phyloP scores from a whole-genome alignment of 2,113 vertebrate genomes.

The Laticauda laticaudata region DNA sequence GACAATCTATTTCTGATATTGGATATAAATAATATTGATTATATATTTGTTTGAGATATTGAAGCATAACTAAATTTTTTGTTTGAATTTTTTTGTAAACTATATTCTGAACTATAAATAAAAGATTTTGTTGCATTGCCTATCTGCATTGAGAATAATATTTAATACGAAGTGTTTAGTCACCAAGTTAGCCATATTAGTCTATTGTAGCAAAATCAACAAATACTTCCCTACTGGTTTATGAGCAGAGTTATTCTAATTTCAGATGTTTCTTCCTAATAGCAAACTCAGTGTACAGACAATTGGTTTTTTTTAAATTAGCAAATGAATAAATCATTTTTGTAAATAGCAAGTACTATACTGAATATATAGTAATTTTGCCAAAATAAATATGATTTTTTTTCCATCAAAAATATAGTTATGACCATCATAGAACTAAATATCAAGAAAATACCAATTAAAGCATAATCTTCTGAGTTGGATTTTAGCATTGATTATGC shows the following conservation, averaged over 20 bases:
- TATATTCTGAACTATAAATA: slow-evolving; percentile 35
- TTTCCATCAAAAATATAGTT: neutral
- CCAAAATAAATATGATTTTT: neutral
- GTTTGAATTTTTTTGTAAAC: neutral
- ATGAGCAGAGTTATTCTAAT: neutral
- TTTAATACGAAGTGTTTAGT: neutral
- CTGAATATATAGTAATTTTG: neutral
- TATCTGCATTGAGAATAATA: neutral
- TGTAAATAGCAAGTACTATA: neutral
- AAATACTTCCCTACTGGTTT: neutral
- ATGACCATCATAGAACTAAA: slow-evolving; percentile 41
- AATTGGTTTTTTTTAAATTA: neutral
- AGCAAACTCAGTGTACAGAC: neutral
- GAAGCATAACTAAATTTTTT: neutral
- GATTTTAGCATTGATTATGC: slow-evolving; percentile 28
- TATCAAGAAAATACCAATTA: slow-evolving; percentile 25
- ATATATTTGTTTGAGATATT: slow-evolving; percentile 4
- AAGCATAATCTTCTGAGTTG: slow-evolving; percentile 22
- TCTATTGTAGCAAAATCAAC: neutral
- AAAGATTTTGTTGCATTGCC: neutral
- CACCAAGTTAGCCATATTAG: neutral
- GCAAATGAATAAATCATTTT: neutral
- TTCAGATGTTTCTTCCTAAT: neutral
- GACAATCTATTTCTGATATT: neutral
- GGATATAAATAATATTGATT: slow-evolving; percentile 30